Evolutionary conservation across 2,888 invertebrate genomes (phyloP).

Genomic region (Liodrosophila aerea): DNA sequence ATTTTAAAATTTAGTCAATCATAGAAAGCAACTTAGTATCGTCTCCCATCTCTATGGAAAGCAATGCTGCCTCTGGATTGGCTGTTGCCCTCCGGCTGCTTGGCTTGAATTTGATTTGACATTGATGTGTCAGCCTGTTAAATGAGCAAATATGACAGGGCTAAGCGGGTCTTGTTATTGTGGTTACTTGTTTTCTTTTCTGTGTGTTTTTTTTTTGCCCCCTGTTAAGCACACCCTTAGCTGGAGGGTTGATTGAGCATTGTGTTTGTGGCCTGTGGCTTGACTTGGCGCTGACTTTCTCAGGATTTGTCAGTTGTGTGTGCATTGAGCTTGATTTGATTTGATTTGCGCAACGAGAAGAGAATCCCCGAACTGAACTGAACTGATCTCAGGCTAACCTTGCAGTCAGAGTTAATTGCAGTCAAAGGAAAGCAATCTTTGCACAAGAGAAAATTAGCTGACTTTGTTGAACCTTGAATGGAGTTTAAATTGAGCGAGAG

Average conservation of each 20-base stretch:
- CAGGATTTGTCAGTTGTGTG: slow-evolving; percentile 71
- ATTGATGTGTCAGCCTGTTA: slow-evolving; percentile 80
- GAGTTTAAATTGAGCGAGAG: slow-evolving; percentile 16
- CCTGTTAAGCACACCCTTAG: slow-evolving; percentile 32
- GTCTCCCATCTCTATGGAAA: slow-evolving; percentile 17
- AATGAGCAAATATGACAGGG: slow-evolving; percentile 76
- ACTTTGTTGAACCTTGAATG: slow-evolving; percentile 50
- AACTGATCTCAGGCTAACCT: slow-evolving; percentile 37
- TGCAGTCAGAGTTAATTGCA: slow-evolving; percentile 63
- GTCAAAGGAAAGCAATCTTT: slow-evolving; percentile 28
- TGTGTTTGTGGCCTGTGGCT: slow-evolving; percentile 40
- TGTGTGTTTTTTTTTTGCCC: slow-evolving; percentile 2
- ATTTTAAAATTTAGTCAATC: not conserved
- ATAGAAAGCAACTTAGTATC: not conserved
- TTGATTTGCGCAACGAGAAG: slow-evolving; percentile 38
- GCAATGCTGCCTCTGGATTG: slow-evolving; percentile 14
- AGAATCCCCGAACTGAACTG: slow-evolving; percentile 7
- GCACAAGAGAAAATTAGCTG: slow-evolving; percentile 34
- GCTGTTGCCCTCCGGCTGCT: slow-evolving; percentile 18
- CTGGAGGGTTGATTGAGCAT: slow-evolving; percentile 60
- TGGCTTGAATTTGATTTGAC: slow-evolving; percentile 72
- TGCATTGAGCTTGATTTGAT: slow-evolving; percentile 56
- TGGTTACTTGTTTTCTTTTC: slow-evolving; percentile 32
- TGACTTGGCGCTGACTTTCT: slow-evolving; percentile 56
- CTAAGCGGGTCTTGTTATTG: slow-evolving; percentile 52